A percentile compares a stretch with the other conserved stretches of the same genome.
Conservation (phyloP, 2,113 vertebrate genomes). For the Pandion haliaetus region DNA sequence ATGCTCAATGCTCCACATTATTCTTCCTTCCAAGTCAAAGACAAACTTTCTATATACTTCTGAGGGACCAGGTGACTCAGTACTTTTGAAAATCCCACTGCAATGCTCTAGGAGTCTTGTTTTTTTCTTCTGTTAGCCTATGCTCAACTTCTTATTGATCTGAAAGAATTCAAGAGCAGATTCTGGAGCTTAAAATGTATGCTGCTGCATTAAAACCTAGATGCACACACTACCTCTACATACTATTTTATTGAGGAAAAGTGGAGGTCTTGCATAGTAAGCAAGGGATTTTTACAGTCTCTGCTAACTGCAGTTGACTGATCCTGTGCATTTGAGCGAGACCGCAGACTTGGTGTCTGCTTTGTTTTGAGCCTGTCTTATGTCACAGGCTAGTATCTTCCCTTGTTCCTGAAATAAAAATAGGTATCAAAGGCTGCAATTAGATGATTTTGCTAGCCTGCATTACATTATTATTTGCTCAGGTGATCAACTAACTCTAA, state of each 20-base stretch:
- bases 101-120: not conserved
- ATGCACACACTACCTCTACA: not conserved
- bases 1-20: not conserved
- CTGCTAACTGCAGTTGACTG: not conserved
- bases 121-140: not conserved
- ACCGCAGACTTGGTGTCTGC: not conserved
- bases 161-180: not conserved
- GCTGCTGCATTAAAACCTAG: not conserved
- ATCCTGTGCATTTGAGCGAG: not conserved
- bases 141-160: not conserved
- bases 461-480: not conserved
- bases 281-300: not conserved
- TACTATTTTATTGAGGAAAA: not conserved
- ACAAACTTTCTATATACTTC: not conserved
- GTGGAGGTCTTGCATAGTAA: not conserved
- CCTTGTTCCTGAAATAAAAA: not conserved
- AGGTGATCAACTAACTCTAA: not conserved
- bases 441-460: not conserved
- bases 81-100: not conserved
- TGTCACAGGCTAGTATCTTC: not conserved
- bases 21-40: not conserved
- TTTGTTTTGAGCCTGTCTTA: not conserved
- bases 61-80: not conserved
- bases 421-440: not conserved
- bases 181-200: not conserved